Evolutionary conservation across 1,140 invertebrate species (phyloP).

Genomic region (Notospermus geniculatus): DNA sequence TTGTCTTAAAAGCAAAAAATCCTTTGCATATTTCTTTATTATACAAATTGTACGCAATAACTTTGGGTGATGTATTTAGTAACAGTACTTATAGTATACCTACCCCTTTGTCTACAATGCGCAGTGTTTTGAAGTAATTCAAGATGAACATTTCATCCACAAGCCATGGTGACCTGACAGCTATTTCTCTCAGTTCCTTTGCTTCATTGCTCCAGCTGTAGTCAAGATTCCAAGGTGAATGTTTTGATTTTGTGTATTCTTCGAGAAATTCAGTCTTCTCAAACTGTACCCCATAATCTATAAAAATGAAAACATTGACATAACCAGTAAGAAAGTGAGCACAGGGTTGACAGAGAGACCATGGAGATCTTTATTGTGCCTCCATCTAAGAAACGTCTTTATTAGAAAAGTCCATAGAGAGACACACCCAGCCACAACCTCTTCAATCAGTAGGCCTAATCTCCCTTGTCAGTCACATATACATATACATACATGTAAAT

Average conservation of each 20-base stretch:
- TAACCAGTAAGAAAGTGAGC: not conserved
- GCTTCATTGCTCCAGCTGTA: conserved; percentile 54
- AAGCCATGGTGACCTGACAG: conserved; percentile 49
- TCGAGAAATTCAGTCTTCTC: conserved; percentile 46
- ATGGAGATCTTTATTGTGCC: too few species aligned
- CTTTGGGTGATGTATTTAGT: too few species aligned
- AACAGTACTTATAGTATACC: conserved; percentile 26
- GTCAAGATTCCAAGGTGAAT: conserved; percentile 52
- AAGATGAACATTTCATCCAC: conserved; percentile 49
- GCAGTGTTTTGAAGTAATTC: conserved; percentile 47
- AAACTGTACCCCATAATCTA: conserved; percentile 44
- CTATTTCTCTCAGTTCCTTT: conserved; percentile 42
- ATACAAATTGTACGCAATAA: not conserved
- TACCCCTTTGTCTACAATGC: conserved; percentile 47
- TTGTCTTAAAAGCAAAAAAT: too few species aligned
- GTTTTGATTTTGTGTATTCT: conserved; percentile 42
- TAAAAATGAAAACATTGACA: conserved; percentile 10
- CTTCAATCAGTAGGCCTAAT: too few species aligned
- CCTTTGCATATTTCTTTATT: not conserved
- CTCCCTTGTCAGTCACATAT: too few species aligned
- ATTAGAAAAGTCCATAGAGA: too few species aligned
- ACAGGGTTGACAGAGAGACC: too few species aligned
- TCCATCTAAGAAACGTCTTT: too few species aligned
- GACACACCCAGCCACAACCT: too few species aligned
- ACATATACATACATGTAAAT: too few species aligned